Evolutionary conservation across 1,140 invertebrate genomes (phyloP).

Genomic region (Euwallacea similis): DNA sequence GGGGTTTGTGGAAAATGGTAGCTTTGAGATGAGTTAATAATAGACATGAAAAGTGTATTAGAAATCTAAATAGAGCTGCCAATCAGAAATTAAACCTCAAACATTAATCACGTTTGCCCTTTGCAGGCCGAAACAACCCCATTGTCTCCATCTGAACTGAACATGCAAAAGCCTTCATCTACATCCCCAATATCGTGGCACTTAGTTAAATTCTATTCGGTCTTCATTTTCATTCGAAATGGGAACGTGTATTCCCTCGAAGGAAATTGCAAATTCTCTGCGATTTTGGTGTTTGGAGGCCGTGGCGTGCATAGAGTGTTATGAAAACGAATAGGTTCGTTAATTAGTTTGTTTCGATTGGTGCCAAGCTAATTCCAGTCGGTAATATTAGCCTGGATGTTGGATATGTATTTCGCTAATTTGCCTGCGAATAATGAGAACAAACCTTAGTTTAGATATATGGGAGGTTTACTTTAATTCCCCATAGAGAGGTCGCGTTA

Average conservation of each 20-base stretch:
- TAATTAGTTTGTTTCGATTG: conserved; percentile 21
- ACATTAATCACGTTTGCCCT: too few relatives aligned
- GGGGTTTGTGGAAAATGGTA: not conserved
- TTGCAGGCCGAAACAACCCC: too few relatives aligned
- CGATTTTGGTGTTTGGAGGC: conserved; percentile 4
- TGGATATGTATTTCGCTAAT: conserved; percentile 8
- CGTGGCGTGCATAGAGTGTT: conserved; percentile 21
- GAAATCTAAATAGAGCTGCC: too few relatives aligned
- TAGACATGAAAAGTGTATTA: too few relatives aligned
- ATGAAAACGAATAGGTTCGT: conserved; percentile 18
- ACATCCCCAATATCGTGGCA: conserved; percentile 1
- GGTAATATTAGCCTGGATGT: conserved; percentile 5
- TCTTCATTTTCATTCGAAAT: conserved; percentile 5
- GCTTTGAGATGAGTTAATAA: too few relatives aligned
- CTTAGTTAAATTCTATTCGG: conserved; percentile 15
- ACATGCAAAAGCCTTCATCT: conserved; percentile 7
- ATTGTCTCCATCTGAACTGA: not conserved
- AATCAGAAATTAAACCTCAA: too few relatives aligned
- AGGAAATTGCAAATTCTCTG: conserved; percentile 18
- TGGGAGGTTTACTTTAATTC: not conserved
- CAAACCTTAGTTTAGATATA: not conserved
- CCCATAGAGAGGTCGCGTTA: not conserved
- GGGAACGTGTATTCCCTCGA: conserved; percentile 10
- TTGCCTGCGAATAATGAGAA: not conserved
- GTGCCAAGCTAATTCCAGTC: conserved; percentile 11